Evolutionary conservation across 2,797 vertebrate genomes (phyloP).

Genomic region (Cirrhinus mrigala): DNA sequence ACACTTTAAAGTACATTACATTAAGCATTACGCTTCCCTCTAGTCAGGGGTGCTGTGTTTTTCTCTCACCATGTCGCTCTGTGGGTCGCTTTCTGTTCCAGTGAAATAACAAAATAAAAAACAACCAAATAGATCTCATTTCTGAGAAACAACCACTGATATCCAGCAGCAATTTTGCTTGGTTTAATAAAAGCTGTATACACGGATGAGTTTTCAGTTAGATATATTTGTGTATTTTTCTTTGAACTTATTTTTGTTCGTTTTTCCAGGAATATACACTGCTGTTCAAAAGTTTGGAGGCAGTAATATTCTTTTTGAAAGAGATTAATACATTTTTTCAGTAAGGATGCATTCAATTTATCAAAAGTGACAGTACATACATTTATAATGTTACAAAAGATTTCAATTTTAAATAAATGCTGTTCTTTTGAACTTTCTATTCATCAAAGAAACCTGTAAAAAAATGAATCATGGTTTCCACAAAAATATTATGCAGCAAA

Average conservation of each 20-base stretch:
- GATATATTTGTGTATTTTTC: not conserved
- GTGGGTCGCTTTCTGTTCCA: not conserved
- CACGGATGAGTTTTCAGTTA: not conserved
- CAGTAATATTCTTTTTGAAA: not conserved
- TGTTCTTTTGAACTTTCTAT: not conserved
- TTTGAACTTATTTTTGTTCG: not conserved
- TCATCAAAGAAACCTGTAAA: not conserved
- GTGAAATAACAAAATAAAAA: not conserved
- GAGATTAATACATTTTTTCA: not conserved
- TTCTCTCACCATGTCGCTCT: not conserved
- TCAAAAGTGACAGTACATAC: not conserved
- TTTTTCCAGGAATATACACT: not conserved
- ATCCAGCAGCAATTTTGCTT: not conserved
- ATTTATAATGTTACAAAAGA: not conserved
- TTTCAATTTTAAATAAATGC: not conserved
- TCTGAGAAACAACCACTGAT: not conserved
- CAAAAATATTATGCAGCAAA: not conserved
- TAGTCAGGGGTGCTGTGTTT: not conserved
- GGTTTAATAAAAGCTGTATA: not conserved
- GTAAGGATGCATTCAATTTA: not conserved
- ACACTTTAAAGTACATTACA: not conserved
- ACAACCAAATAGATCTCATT: not conserved
- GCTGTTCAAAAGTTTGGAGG: not conserved
- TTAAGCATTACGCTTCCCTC: not conserved
- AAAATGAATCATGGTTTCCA: not conserved